Evolutionary conservation across 1,140 invertebrate species (phyloP).

Genomic region (Macrocentrus cingulum): DNA sequence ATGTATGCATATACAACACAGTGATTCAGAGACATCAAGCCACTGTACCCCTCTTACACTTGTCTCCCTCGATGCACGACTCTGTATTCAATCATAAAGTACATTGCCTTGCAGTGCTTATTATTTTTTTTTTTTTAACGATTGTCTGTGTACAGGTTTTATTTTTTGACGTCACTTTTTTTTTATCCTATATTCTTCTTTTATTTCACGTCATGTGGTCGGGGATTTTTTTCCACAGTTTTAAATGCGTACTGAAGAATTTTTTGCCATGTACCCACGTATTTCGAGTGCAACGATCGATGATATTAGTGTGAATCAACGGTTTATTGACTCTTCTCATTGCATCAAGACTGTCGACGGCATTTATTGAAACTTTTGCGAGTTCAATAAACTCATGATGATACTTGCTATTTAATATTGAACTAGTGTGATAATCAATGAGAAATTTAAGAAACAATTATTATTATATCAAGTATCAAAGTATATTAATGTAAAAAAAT

Average conservation of each 20-base stretch:
- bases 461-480: too few species aligned
- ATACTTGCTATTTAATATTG: constrained; percentile 9
- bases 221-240: too few species aligned
- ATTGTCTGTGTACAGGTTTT: background rate
- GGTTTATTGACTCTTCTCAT: constrained; percentile 29
- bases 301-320: constrained; percentile 29
- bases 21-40: too few species aligned
- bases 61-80: background rate
- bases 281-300: constrained; percentile 20
- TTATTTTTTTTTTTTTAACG: background rate
- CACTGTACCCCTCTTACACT: too few species aligned
- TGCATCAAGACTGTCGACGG: constrained; percentile 4
- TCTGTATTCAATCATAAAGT: constrained; percentile 12
- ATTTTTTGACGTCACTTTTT: background rate
- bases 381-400: constrained; percentile 25
- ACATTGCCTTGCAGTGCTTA: constrained; percentile 4
- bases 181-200: constrained; percentile 6
- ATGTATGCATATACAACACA: too few species aligned
- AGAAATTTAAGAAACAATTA: too few species aligned
- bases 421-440: background rate
- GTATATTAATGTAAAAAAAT: too few species aligned
- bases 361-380: constrained; percentile 29
- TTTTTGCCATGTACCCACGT: background rate
- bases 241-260: too few species aligned
- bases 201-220: background rate